Base-by-base conservation (phyloP, 2,797 vertebrate genomes). In the Gobionotothen gibberifrons region DNA sequence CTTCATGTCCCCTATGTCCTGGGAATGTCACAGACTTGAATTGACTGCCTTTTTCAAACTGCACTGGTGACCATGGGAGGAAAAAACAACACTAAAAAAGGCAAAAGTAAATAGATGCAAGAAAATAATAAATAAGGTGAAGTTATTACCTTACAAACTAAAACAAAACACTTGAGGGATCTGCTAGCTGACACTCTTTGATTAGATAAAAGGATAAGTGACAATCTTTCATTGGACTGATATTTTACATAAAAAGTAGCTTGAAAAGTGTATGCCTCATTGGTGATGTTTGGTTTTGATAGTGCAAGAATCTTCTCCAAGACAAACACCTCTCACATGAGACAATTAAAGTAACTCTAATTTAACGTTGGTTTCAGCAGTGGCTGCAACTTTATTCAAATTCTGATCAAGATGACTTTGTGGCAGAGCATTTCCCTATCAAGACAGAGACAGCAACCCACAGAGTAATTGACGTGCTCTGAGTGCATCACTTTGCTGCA, bases 11-110 rank as follows among this genome's bases (percentile, higher is more conserved):
- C 26, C 43, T 52, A 19, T 42, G 43, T 57, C 11, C 8, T 53
- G 47, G 51, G 51, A 72, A 68, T 39, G 54, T 64, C 8, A 36
- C 47, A 71, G 52, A 72, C 29, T 49, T 78, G 55, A 49, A 15
- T 8, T 63, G 40, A 67, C 54, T 55, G 62, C 14, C 44, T 71
- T 17, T 15, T 43, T 49, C 53, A 66, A 43, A 11, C 40, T 58
- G 54, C 15, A 60, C 17, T 15, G 32, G 5, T 43, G 26, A 63
- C 16, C 14, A n/a, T 0, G 16, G 5, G 16, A 5, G 32, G 1
- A 21, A 51, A 39, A n/a, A 43, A n/a, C 21, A 32, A n/a, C n/a
- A 9, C 1, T 17, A 15, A 17, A 43, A 42, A 47, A 5, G 11
- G 17, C 57, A 17, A 17, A 32, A 57, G 1, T 36, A 36, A 51